These are phyloP conservation scores for Drosophila obscura DNA, from an alignment of 1,140 invertebrate genomes.

Conservation along the genomic window DNA sequence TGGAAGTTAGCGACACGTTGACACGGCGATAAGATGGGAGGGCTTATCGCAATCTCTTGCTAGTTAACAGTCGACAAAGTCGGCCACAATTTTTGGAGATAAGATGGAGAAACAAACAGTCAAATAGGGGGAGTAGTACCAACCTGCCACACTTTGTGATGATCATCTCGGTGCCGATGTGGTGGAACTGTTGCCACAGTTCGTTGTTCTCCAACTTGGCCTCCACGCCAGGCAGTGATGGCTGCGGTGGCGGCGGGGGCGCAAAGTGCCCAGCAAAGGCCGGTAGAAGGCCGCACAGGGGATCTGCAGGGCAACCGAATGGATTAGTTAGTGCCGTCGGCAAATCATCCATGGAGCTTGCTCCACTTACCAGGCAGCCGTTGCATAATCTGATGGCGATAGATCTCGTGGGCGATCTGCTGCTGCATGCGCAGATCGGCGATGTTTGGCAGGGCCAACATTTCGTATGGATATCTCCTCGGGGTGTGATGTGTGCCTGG, in stretches of 20 bases:
- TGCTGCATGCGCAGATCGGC: constrained; percentile 81
- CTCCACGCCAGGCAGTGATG: constrained; percentile 81
- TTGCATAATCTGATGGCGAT: constrained; percentile 84
- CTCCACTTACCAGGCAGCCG: constrained; percentile 75
- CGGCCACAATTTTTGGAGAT: constrained; percentile 32
- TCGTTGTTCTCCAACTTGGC: constrained; percentile 93
- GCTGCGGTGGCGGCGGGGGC: constrained; percentile 62
- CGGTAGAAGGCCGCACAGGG: constrained; percentile 73
- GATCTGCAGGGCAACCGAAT: constrained; percentile 58
- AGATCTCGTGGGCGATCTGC: constrained; percentile 82
- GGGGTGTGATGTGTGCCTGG: not conserved
- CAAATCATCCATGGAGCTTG: constrained; percentile 20
- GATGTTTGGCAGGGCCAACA: constrained; percentile 79
- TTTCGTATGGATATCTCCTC: constrained; percentile 24
- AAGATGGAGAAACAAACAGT: constrained; percentile 35
- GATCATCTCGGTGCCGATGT: constrained; percentile 99
- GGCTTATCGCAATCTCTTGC: constrained; percentile 50
- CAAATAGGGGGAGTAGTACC: constrained; percentile 22
- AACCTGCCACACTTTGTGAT: constrained; percentile 99
- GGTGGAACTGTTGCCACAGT: constrained; percentile 98
- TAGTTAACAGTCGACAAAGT: constrained; percentile 14
- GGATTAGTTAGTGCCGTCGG: constrained; percentile 50
- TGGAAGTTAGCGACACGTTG: constrained; percentile 46
- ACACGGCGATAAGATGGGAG: constrained; percentile 14
- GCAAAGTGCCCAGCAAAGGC: constrained; percentile 61